Conservation (phyloP, 2,113 vertebrate genomes). For the Suncus etruscus region DNA sequence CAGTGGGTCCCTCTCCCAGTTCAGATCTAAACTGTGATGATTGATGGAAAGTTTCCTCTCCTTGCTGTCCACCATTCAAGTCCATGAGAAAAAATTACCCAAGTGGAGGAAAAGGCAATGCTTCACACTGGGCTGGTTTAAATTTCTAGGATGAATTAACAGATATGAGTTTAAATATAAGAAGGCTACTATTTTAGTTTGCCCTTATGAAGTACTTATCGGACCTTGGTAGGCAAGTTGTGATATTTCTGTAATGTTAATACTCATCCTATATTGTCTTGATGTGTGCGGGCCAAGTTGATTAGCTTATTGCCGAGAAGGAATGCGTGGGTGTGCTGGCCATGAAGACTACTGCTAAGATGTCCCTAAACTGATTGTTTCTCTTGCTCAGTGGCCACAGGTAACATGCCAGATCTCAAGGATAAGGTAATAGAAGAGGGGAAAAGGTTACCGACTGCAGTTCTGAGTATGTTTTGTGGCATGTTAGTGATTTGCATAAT, state of each 20-base stretch:
- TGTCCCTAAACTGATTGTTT: neutral
- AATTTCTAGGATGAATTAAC: slow-evolving; percentile 53
- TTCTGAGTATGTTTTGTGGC: slow-evolving; percentile 37
- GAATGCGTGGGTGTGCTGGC: neutral
- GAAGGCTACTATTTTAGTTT: slow-evolving; percentile 48
- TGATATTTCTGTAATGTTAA: neutral
- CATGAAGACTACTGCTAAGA: neutral
- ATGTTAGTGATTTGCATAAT: slow-evolving; percentile 18
- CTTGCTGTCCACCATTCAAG: neutral
- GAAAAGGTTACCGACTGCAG: neutral
- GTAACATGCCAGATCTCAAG: neutral
- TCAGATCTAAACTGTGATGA: neutral
- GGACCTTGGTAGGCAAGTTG: slow-evolving; percentile 25
- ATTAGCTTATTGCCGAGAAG: neutral
- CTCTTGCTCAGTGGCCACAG: slow-evolving; percentile 19
- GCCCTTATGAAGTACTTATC: slow-evolving; percentile 33
- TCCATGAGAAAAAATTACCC: slow-evolving; percentile 22
- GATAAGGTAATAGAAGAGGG: neutral
- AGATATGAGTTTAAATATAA: slow-evolving; percentile 35
- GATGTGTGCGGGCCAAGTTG: neutral
- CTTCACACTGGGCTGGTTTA: slow-evolving; percentile 56
- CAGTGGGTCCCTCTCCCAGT: neutral
- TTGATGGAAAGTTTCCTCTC: slow-evolving; percentile 37
- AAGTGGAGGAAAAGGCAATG: slow-evolving; percentile 43
- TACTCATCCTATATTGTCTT: neutral